Conservation (phyloP, 2,797 vertebrate genomes). For the Gymnopithys bicolor region DNA sequence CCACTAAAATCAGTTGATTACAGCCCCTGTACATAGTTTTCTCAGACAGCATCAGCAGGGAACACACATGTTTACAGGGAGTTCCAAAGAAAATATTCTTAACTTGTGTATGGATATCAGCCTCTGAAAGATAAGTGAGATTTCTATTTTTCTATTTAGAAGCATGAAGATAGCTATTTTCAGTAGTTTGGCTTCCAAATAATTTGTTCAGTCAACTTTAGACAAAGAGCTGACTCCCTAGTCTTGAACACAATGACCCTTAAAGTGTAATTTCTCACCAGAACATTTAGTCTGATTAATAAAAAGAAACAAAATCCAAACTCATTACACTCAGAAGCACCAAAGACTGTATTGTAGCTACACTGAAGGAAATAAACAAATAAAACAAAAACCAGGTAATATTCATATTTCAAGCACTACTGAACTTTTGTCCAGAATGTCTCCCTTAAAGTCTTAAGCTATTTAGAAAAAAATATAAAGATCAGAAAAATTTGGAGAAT, state of each 20-base stretch:
- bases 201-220: neutral
- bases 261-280: neutral
- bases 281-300: neutral
- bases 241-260: neutral
- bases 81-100: neutral
- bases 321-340: neutral
- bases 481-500: neutral
- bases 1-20: neutral
- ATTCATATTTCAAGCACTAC: neutral
- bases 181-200: neutral
- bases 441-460: neutral
- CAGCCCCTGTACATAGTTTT: neutral
- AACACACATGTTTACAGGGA: neutral
- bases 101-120: neutral
- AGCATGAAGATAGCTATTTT: neutral
- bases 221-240: neutral
- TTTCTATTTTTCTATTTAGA: neutral
- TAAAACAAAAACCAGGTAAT: neutral
- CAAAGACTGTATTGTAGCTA: neutral
- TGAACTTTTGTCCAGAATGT: neutral
- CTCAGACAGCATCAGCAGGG: neutral
- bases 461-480: neutral
- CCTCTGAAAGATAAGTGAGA: neutral
- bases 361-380: neutral
- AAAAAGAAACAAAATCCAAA: neutral